Base-by-base conservation (phyloP, 1,140 invertebrate species). In the Hydropsyche tenuis region DNA sequence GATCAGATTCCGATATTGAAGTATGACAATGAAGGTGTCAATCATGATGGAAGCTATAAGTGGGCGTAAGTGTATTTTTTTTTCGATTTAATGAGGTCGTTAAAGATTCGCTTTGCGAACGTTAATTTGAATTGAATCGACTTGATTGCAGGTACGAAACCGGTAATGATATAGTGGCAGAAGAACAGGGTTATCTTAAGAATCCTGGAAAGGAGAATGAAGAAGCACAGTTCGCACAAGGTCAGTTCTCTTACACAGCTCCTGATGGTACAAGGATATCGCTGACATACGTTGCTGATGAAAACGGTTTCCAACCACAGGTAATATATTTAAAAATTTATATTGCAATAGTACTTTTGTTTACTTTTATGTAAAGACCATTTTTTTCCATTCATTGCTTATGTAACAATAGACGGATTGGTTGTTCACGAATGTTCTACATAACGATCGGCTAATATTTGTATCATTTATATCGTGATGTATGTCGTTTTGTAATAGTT, bases 221-320 rank as follows among this genome's bases (percentile, higher is more conserved):
- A 75, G 87, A 87, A 75, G 85, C 88, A 22, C 82, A 89, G 82
- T 85, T 87, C 23, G 89, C 89, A 0, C 87, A 90, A 80, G 91
- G 91, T 42, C 87, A 86, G 79, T 92, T 86, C 81, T 88, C 89
- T 3, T 94, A 94, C 81, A 90, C 90, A 1, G 88, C 91, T 20
- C 91, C 91, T 9, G 91, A 94, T 73, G 92, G 92, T 23, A 85
- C 89, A 43, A 86, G 88, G 6, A 90, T 93, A 70, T 82, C 85
- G 14, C 81, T 94, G 11, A 86, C 87, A 1, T 94, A 94, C 80
- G 87, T 90, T 30, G 92, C 93, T 43, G 93, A 93, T 79, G 90
- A 93, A 78, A 91, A 91, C 77, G 91, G 91, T 51, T 92, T 91
- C 81, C 88, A 88, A 72, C 87, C 90, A 22, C 81, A 87, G 80